Conservation (phyloP, 2,797 vertebrate species). For the Carduelis carduelis region DNA sequence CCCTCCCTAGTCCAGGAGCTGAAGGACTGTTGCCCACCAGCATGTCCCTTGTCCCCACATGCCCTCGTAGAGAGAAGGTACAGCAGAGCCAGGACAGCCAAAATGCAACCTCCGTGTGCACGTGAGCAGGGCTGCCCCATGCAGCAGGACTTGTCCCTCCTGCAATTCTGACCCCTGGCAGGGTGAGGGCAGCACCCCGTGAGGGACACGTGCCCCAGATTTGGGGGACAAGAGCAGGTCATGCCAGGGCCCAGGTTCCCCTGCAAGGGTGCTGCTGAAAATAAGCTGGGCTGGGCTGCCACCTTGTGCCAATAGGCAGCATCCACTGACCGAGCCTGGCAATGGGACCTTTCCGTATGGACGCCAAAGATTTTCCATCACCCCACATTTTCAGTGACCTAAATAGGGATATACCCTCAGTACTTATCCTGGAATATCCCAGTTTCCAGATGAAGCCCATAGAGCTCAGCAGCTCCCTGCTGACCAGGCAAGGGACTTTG, state of each 20-base stretch:
- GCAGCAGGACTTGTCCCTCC: not conserved
- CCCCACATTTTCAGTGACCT: not conserved
- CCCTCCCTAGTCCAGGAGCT: not conserved
- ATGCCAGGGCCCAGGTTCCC: no score
- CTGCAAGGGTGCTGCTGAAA: fast-evolving
- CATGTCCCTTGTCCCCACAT: not conserved
- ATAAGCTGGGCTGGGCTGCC: slow-evolving; percentile 52
- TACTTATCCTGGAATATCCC: not conserved
- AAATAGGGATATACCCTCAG: fast-evolving
- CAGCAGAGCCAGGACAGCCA: not conserved
- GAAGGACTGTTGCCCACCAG: not conserved
- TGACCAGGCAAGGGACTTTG: not conserved
- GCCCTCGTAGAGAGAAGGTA: not conserved
- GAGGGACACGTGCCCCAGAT: fast-evolving
- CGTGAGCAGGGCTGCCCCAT: fast-evolving
- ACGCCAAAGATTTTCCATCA: not conserved
- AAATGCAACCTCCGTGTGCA: not conserved
- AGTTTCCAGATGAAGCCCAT: not conserved
- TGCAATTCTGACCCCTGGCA: fast-evolving
- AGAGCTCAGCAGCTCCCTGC: not conserved
- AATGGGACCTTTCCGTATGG: not conserved
- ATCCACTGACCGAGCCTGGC: not conserved
- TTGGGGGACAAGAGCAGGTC: not conserved
- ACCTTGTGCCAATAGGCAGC: slow-evolving; percentile 55
- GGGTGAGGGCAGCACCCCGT: not conserved